Evolutionary conservation across 2,113 vertebrate species (phyloP), one percentile per base, ranked within the genome.

Genomic region (Pogonocichla stellata): DNA sequence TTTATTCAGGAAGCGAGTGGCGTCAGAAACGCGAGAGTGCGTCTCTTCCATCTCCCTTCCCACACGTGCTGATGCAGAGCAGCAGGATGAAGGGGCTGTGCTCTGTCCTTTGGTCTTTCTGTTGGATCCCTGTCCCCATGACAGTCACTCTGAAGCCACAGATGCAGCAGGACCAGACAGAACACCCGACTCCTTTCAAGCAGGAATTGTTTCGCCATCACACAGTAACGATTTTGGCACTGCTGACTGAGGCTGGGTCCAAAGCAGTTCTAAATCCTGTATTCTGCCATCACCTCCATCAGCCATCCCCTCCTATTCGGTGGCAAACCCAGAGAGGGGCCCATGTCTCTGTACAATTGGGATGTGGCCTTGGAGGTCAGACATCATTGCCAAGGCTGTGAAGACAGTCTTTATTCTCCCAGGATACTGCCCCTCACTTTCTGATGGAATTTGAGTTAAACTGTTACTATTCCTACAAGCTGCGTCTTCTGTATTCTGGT

Each of bases 1-100:
- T 90, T 93, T 92, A 53, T 45, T 86, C 93, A 92, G 85, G 90
- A 94, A 88, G 86, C 8, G 28, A 80, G 67, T 19, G 64, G 73
- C 42, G 9, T 92, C 86, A 79, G 90, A 60, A 93, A 45, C 0
- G 1, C 12, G 9, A 8, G 8, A 60, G 67, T 0, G 0, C 1
- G 0, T 83, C 85, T 72, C 51, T 78, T 73, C 65, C 14, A 1
- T 48, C 75, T 77, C 60, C 34, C 53, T 58, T 73, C 79, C 72
- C n/a, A 15, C 5, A 0, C 10, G 50, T 2, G n/a, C 58, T 82
- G 36, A 10, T 48, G 64, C 79, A 56, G 82, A 80, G n/a, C 19
- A 82, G 28, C 3, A 6, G 92, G 53, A 60, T 25, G 48, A 42
- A 84, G 20, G 36, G 60, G 56, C 4, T 6, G 43, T 31, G 33